Percentiles rank a stretch among this genome's conserved stretches.
phyloP scores from a whole-genome alignment of 2,797 vertebrate genomes.

The Neosalanx taihuensis region DNA sequence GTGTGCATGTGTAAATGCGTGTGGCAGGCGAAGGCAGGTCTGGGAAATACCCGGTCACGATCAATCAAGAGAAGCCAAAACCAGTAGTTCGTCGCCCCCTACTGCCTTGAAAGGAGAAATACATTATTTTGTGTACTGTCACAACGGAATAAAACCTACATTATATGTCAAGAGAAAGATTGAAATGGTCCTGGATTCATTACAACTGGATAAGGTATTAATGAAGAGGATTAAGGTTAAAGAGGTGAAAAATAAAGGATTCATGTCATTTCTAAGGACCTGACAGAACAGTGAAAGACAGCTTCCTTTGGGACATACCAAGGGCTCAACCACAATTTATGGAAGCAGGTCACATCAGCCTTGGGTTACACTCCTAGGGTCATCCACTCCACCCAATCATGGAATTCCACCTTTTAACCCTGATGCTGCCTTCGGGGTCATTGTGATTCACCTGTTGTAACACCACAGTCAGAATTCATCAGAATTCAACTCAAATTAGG shows the following conservation, averaged over 20 bases:
- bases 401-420: not conserved
- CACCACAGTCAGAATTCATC: not conserved
- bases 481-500: not conserved
- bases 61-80: constrained; percentile 44
- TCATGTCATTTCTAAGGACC: not conserved
- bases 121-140: not conserved
- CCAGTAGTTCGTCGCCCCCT: constrained; percentile 57
- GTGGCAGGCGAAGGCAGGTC: constrained; percentile 55
- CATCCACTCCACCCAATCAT: not conserved
- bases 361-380: not conserved
- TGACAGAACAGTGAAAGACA: not conserved
- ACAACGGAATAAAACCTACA: not conserved
- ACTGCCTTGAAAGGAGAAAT: constrained; percentile 31
- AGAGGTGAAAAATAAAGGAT: too few relatives aligned
- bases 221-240: not conserved
- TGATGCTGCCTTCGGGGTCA: not conserved
- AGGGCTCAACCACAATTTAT: not conserved
- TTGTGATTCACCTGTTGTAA: not conserved
- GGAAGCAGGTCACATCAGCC: not conserved
- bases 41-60: constrained; percentile 82
- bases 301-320: not conserved
- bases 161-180: not conserved
- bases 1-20: constrained; percentile 28
- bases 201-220: too few relatives aligned
- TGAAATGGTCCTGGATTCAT: not conserved